Base-by-base conservation (phyloP, 2,113 vertebrate genomes). In the Anguilla japonica region DNA sequence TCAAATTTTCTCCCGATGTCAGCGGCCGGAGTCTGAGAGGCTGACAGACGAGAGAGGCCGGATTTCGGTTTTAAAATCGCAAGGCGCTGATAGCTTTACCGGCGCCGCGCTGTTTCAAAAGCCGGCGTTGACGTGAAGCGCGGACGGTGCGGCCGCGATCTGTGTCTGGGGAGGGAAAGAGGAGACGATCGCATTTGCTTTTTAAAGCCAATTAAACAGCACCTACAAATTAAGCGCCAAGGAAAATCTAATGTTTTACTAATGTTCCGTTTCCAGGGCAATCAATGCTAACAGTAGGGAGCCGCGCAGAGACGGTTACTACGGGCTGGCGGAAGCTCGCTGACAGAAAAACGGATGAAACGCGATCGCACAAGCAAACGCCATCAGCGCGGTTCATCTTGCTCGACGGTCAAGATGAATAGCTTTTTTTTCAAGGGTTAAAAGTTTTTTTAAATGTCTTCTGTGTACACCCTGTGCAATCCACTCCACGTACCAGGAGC, bases 201-300 rank as follows among this genome's bases (percentile, higher is more conserved):
- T 34, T 92, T 91, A 92, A 93, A 95, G 89, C 91, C 93, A 95
- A 95, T 95, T 95, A 94, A 91, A 90, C 90, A 84, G 60, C 91
- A 93, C 89, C 93, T 95, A 92, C 92, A 93, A 94, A 94, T 94
- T 92, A 87, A 91, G 92, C 90, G 91, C 91, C 92, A 91, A 94
- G 92, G 93, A 90, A 93, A 92, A 94, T 92, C 93, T 95, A 94
- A 95, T 95, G 93, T 94, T 93, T 93, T 94, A 88, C 89, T 88
- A 88, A 85, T 88, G 84, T 83, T 83, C 79, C 87, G 81, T 82
- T 88, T 88, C 87, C 87, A 80, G 81, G 82, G 87, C 87, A 88
- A 85, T 88, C 83, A 88, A 88, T 78, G 43, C 83, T 53, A 57
- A 41, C 84, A 78, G 83, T 46, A 34, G 87, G 87, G 46, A 83